Evolutionary conservation across 2,888 invertebrate genomes (phyloP).

Genomic region (Parnassius orleans): DNA sequence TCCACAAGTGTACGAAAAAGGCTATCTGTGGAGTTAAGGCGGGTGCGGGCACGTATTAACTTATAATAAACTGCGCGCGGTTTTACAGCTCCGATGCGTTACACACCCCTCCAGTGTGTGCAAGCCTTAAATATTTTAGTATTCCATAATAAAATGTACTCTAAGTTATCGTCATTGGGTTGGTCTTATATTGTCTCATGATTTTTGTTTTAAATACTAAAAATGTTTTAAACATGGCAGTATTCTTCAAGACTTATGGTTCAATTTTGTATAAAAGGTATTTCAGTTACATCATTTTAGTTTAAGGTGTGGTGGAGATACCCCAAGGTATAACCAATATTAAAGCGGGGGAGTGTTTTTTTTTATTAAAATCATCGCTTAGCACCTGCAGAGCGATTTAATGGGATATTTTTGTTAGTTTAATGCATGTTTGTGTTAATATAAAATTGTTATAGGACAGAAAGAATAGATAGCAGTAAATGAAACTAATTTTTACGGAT

Average conservation of each 20-base stretch:
- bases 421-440: conserved; percentile 3
- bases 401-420: conserved; percentile 36
- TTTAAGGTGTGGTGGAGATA: conserved; percentile 37
- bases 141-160: conserved; percentile 23
- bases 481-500: too few relatives aligned
- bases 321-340: conserved; percentile 61
- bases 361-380: conserved; percentile 73
- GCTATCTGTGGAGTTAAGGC: conserved; percentile 53
- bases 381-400: conserved; percentile 40
- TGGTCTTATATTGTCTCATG: neutral
- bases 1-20: conserved; percentile 41
- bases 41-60: conserved; percentile 66
- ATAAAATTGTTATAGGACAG: neutral
- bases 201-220: neutral
- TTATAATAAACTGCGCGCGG: conserved; percentile 75
- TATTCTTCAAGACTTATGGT: conserved; percentile 1
- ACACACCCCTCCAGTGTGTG: conserved; percentile 30
- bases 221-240: neutral
- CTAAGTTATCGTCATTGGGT: neutral
- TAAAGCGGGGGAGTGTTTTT: conserved; percentile 61
- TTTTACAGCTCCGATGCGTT: conserved; percentile 59
- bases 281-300: conserved; percentile 27
- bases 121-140: conserved; percentile 36
- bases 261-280: conserved; percentile 20
- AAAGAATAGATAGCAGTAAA: too few relatives aligned